phyloP scores from a whole-genome alignment of 2,797 vertebrate species.

The Chaenodraco wilsoni region DNA sequence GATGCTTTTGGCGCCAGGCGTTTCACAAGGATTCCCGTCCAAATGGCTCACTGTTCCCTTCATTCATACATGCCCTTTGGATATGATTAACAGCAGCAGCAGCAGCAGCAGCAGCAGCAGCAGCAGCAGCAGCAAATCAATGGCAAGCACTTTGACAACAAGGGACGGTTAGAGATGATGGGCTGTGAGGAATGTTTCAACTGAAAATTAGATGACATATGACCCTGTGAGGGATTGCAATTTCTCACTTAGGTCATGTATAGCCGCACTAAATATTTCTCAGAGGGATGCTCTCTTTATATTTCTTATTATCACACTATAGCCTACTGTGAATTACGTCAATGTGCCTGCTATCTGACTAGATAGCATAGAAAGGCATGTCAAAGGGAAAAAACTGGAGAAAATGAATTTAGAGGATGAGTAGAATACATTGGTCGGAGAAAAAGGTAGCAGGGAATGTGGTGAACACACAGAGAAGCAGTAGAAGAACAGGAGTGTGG shows the following conservation, averaged over 20 bases:
- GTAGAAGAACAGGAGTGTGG: slow-evolving; percentile 40
- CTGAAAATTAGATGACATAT: slow-evolving; percentile 56
- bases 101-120: slow-evolving; percentile 30
- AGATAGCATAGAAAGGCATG: slow-evolving; percentile 1
- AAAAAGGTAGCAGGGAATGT: slow-evolving; percentile 41
- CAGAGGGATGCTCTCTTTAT: slow-evolving; percentile 12
- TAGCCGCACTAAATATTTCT: slow-evolving; percentile 12
- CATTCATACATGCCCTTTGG: slow-evolving; percentile 56
- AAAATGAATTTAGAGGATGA: slow-evolving; percentile 16
- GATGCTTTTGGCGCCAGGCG: slow-evolving; percentile 50
- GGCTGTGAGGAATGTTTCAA: slow-evolving; percentile 38
- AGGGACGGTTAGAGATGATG: slow-evolving; percentile 36
- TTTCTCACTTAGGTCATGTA: slow-evolving; percentile 27
- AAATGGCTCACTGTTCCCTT: slow-evolving; percentile 44
- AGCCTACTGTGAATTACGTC: not conserved
- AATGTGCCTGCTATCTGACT: slow-evolving; percentile 1
- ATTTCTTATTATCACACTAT: slow-evolving; percentile 37
- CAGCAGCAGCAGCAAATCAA: slow-evolving; percentile 57
- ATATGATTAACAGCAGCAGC: slow-evolving; percentile 42
- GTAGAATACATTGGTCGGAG: slow-evolving; percentile 12
- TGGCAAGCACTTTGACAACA: slow-evolving; percentile 45
- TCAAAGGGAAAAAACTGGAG: slow-evolving; percentile 12
- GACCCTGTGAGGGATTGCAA: slow-evolving; percentile 50
- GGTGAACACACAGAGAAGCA: slow-evolving; percentile 50
- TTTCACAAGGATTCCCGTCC: slow-evolving; percentile 30